Evolutionary conservation across 2,113 vertebrate genomes (phyloP).

Genomic region (Pangasianodon gigas): DNA sequence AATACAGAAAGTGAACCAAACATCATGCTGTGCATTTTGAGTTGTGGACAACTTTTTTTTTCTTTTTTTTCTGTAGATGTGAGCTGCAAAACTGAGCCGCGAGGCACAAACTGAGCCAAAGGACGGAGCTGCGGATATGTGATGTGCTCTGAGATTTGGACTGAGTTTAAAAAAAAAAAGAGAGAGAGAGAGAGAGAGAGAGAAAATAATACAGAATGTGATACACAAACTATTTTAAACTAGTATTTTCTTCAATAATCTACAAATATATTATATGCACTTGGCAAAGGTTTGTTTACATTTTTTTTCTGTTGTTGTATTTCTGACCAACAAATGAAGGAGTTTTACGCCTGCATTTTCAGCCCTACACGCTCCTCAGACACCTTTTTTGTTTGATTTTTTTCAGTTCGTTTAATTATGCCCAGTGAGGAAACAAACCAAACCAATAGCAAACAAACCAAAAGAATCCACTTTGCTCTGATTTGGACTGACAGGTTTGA

Average conservation of each 20-base stretch:
- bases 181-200: not conserved
- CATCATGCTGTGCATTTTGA: too few species aligned
- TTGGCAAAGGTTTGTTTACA: not conserved
- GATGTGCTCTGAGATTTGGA: not conserved
- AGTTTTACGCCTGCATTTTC: not conserved
- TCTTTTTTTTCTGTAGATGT: too few species aligned
- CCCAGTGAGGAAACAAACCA: not conserved
- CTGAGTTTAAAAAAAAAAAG: not conserved
- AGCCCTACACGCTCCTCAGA: not conserved
- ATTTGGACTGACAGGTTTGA: not conserved
- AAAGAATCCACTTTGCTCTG: not conserved
- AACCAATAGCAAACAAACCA: not conserved
- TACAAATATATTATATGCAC: too few species aligned
- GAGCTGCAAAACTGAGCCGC: too few species aligned
- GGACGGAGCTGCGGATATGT: not conserved
- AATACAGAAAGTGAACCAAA: too few species aligned
- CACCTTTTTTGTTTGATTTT: not conserved
- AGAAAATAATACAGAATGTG: not conserved
- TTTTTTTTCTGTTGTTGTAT: too few species aligned
- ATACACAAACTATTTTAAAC: not conserved
- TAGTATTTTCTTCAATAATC: not conserved
- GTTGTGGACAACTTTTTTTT: too few species aligned
- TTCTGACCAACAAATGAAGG: too few species aligned
- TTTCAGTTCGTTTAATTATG: not conserved
- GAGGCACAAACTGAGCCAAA: not conserved